Conservation (phyloP, 35 echinoderm and acorn worm species). For the Lytechinus pictus region DNA sequence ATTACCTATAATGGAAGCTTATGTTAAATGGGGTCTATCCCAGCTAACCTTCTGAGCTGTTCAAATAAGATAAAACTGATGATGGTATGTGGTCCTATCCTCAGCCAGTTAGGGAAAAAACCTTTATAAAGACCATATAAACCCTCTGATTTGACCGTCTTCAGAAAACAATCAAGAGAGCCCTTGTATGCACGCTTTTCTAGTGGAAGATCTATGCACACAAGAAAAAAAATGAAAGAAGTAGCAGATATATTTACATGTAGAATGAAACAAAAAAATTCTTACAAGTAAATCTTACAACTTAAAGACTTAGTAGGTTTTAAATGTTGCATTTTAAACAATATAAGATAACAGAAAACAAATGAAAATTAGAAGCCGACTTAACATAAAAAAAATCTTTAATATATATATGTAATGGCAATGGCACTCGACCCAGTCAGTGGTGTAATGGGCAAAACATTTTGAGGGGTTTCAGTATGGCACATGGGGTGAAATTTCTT, state of each 20-base stretch:
- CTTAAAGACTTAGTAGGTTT: too few relatives aligned
- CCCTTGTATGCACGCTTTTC: slow-evolving; percentile 76
- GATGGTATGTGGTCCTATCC: slow-evolving; percentile 94
- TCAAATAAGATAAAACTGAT: slow-evolving; percentile 96
- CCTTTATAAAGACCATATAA: slow-evolving; percentile 90
- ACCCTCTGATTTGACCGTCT: slow-evolving; percentile 79
- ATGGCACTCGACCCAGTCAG: too few relatives aligned
- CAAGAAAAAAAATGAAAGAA: background rate
- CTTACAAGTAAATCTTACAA: too few relatives aligned
- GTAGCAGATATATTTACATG: background rate
- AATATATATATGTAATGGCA: too few relatives aligned
- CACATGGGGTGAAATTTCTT: too few relatives aligned
- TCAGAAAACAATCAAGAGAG: slow-evolving; percentile 83
- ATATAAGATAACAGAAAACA: too few relatives aligned
- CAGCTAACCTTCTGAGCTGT: slow-evolving; percentile 76
- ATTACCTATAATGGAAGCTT: background rate
- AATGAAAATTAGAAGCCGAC: too few relatives aligned
- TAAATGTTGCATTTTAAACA: too few relatives aligned
- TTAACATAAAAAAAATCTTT: too few relatives aligned
- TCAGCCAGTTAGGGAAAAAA: slow-evolving; percentile 96
- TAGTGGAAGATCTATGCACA: background rate
- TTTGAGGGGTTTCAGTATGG: too few relatives aligned
- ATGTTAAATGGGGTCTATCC: slow-evolving; percentile 82
- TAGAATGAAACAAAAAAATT: background rate
- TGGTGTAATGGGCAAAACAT: too few relatives aligned